These are phyloP conservation scores for Erebia aethiops DNA, from an alignment of 2,888 invertebrate species.

Conservation along the genomic window DNA sequence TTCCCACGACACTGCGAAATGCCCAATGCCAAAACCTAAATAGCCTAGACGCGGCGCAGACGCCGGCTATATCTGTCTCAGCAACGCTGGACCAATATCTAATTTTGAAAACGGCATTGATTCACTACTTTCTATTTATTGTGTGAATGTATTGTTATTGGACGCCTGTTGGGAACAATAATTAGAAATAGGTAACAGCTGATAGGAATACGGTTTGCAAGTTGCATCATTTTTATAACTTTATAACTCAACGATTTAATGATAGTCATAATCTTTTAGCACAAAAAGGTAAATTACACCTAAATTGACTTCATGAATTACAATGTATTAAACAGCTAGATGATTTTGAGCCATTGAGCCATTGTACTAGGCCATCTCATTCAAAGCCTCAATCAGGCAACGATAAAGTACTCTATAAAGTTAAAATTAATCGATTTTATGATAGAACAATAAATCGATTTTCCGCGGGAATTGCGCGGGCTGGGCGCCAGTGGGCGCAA, in stretches of 20 bases:
- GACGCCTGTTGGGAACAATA: neutral
- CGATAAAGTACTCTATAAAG: conserved; percentile 25
- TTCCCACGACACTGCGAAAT: conserved; percentile 79
- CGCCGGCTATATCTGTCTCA: conserved; percentile 75
- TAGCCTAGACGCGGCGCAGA: conserved; percentile 81
- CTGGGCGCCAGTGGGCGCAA: conserved; percentile 54
- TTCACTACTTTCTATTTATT: conserved; percentile 11
- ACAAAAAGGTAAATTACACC: neutral
- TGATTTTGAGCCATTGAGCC: conserved; percentile 14
- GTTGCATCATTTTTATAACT: neutral
- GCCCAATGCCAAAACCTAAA: conserved; percentile 79
- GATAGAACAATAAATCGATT: conserved; percentile 40
- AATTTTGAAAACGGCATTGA: conserved; percentile 55
- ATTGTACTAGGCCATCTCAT: conserved; percentile 14
- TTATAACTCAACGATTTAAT: neutral
- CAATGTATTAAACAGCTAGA: conserved; percentile 9
- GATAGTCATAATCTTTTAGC: neutral
- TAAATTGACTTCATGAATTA: conserved; percentile 14
- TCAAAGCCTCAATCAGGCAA: conserved; percentile 14
- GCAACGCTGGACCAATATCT: conserved; percentile 54
- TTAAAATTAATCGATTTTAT: conserved; percentile 34
- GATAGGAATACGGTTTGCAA: neutral
- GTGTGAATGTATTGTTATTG: conserved; percentile 11
- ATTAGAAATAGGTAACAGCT: neutral
- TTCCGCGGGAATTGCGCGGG: conserved; percentile 42